Evolutionary conservation across 2,888 invertebrate genomes (phyloP).

Genomic region (Amiota minor): DNA sequence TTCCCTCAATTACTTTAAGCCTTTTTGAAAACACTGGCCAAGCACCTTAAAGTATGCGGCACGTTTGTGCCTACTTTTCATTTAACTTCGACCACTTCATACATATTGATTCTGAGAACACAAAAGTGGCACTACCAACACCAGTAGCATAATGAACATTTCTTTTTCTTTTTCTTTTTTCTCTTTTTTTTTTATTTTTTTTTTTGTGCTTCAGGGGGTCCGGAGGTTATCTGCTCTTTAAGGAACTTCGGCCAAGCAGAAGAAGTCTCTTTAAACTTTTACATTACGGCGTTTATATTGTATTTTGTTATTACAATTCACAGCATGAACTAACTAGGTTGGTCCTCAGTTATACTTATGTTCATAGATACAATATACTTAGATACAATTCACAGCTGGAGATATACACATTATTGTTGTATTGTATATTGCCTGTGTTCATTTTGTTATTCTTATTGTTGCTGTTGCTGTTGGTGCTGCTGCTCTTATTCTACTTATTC

Average conservation of each 20-base stretch:
- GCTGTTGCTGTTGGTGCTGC: too few species aligned
- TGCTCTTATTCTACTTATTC: too few species aligned
- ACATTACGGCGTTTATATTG: neutral
- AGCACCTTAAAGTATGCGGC: slow-evolving; percentile 4
- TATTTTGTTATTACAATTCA: slow-evolving; percentile 18
- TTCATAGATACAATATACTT: too few species aligned
- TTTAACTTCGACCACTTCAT: neutral
- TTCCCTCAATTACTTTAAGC: too few species aligned
- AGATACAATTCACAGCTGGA: slow-evolving; percentile 12
- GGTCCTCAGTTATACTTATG: too few species aligned
- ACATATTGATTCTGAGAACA: too few species aligned
- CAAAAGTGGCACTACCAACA: too few species aligned
- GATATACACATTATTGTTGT: slow-evolving; percentile 10
- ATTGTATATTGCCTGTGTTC: slow-evolving; percentile 8
- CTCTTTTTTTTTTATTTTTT: too few species aligned
- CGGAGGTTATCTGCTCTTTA: too few species aligned
- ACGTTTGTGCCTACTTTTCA: neutral
- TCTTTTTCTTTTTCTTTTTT: too few species aligned
- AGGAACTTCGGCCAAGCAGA: neutral
- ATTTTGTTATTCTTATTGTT: too few species aligned
- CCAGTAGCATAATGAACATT: too few species aligned
- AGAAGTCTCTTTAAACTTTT: slow-evolving; percentile 13
- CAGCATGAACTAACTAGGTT: slow-evolving; percentile 9
- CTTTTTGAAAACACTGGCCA: neutral
- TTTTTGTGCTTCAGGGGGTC: neutral